These are phyloP conservation scores for Anastatus disparis DNA, from an alignment of 1,140 invertebrate genomes.

Conservation along the genomic window DNA sequence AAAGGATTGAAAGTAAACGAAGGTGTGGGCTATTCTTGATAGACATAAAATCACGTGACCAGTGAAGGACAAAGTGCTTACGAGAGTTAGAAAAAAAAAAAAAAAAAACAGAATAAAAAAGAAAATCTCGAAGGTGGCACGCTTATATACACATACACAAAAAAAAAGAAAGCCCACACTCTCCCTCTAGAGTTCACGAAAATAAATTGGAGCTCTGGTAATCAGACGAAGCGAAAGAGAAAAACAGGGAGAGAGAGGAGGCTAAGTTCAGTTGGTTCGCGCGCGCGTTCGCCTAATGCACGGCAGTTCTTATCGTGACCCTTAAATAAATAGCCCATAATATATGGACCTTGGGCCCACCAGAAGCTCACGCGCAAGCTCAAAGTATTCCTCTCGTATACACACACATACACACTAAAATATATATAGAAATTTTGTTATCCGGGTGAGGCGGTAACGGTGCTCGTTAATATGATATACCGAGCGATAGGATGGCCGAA, in stretches of 20 bases:
- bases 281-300: slow-evolving; percentile 16
- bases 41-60: neutral
- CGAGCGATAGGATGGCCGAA: slow-evolving; percentile 30
- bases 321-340: slow-evolving; percentile 41
- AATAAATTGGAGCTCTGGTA: slow-evolving; percentile 38
- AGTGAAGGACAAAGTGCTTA: neutral
- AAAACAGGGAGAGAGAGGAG: too few relatives aligned
- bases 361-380: neutral
- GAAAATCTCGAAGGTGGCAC: slow-evolving; percentile 9
- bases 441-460: slow-evolving; percentile 38
- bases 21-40: neutral
- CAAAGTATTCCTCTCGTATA: too few relatives aligned
- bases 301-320: slow-evolving; percentile 34
- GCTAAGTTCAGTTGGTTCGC: too few relatives aligned
- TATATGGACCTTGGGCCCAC: slow-evolving; percentile 15
- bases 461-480: slow-evolving; percentile 41
- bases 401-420: too few relatives aligned
- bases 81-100: neutral
- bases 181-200: neutral
- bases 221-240: slow-evolving; percentile 28
- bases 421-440: slow-evolving; percentile 28
- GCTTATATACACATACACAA: neutral
- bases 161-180: neutral
- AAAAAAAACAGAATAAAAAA: neutral
- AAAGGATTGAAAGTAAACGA: neutral